Evolutionary conservation across 2,888 invertebrate species (phyloP).

Genomic region (Drosophila fungiperda): DNA sequence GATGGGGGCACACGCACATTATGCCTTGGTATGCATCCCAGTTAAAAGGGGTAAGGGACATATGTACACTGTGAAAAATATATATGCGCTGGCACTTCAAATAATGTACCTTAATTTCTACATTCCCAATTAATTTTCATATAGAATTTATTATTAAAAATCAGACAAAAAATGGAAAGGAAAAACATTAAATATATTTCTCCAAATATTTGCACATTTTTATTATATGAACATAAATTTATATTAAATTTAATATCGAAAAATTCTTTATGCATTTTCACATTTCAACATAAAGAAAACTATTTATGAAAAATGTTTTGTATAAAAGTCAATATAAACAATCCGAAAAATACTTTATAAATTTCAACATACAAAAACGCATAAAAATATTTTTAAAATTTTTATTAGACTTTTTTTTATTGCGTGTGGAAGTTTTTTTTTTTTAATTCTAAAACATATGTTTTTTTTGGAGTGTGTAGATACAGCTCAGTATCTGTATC

Average conservation of each 20-base stretch:
- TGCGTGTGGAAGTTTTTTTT: not conserved
- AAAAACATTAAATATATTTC: not conserved
- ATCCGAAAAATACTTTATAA: not conserved
- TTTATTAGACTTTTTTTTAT: not conserved
- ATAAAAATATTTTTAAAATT: not conserved
- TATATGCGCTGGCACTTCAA: not conserved
- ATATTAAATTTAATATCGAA: not conserved
- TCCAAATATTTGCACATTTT: not conserved
- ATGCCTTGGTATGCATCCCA: conserved; percentile 68
- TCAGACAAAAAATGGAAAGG: not conserved
- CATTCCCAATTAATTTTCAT: no score
- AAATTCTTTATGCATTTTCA: not conserved
- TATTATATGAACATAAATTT: not conserved
- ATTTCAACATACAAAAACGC: not conserved
- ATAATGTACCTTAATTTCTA: not conserved
- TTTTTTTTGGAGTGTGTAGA: not conserved
- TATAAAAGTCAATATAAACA: not conserved
- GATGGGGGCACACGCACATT: conserved; percentile 72
- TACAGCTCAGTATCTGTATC: conserved; percentile 4
- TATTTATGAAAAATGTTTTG: not conserved
- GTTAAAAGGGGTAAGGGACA: conserved; percentile 23
- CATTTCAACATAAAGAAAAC: not conserved
- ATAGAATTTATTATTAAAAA: not conserved
- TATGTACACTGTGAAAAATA: not conserved
- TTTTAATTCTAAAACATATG: not conserved